phyloP scores from a whole-genome alignment of 2,797 vertebrate species.

The Diplodus sargus region DNA sequence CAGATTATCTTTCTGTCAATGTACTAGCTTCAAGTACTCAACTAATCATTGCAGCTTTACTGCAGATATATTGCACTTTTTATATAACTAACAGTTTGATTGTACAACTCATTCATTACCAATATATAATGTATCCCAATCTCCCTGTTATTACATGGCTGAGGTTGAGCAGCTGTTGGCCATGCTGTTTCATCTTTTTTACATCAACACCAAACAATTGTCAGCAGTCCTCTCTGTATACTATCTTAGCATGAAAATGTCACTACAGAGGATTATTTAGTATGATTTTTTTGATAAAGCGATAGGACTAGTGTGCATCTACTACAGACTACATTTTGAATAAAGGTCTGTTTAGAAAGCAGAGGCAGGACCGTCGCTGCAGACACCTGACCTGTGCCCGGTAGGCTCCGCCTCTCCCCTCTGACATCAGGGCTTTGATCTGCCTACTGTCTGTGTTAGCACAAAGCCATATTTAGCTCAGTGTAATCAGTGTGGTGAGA shows the following conservation, averaged over 20 bases:
- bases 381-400: constrained; percentile 79
- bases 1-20: background rate
- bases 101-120: constrained; percentile 3
- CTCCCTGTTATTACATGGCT: constrained; percentile 13
- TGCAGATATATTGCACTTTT: background rate
- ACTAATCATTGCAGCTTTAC: background rate
- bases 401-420: constrained; percentile 73
- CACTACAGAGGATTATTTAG: background rate
- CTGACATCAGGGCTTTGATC: constrained; percentile 85
- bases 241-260: background rate
- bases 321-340: background rate
- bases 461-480: constrained; percentile 85
- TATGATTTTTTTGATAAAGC: background rate
- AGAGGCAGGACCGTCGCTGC: constrained; percentile 6
- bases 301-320: background rate
- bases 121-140: background rate
- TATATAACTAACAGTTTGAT: background rate
- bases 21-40: background rate
- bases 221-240: constrained; percentile 1
- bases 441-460: constrained; percentile 80
- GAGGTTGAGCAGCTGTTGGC: constrained; percentile 21
- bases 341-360: background rate
- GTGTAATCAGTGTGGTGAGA: constrained; percentile 79
- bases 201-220: background rate
- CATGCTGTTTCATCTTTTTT: background rate